Base-by-base conservation (phyloP, 2,888 invertebrate genomes). In the Zeuzera pyrina region DNA sequence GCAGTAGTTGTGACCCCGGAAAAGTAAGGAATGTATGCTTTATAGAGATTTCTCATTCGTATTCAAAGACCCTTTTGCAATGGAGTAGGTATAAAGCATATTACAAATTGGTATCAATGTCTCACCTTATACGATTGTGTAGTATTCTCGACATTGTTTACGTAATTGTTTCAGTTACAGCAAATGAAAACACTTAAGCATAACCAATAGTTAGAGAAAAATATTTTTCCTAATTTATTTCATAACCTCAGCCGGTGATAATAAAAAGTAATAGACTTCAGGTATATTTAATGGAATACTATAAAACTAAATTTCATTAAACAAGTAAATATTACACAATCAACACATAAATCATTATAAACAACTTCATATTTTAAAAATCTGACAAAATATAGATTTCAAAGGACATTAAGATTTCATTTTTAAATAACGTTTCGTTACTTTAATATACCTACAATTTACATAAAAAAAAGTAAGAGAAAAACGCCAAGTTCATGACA, bases 61-160 rank as follows among this genome's bases (percentile, higher is more conserved):
- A n/a, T n/a, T n/a, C n/a, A n/a, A n/a, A n/a, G n/a, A n/a, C n/a
- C n/a, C n/a, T n/a, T n/a, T n/a, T n/a, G n/a, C n/a, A n/a, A n/a
- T n/a, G n/a, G n/a, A n/a, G n/a, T n/a, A n/a, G n/a, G n/a, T n/a
- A n/a, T n/a, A n/a, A n/a, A n/a, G n/a, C n/a, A n/a, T n/a, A n/a
- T n/a, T n/a, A n/a, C n/a, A n/a, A n/a, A n/a, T n/a, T n/a, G n/a
- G n/a, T n/a, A n/a, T n/a, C n/a, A n/a, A n/a, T n/a, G n/a, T n/a
- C n/a, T 41, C 57, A 79, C 83, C 78, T 77, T 53, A 78, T 54
- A 36, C 73, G 77, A 57, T 79, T 72, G 51, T 79, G 76, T 33
- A 83, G 67, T 60, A 83, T 77, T 55, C 81, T 70, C 43, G 83
- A 81, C 83, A 83, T 81, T 49, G 42, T 76, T 68, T 58, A 61